A percentile compares a stretch with the other conserved stretches of the same genome.
Conservation (phyloP, 92 coral and sea anemone genomes). For the Pocillopora grandis region DNA sequence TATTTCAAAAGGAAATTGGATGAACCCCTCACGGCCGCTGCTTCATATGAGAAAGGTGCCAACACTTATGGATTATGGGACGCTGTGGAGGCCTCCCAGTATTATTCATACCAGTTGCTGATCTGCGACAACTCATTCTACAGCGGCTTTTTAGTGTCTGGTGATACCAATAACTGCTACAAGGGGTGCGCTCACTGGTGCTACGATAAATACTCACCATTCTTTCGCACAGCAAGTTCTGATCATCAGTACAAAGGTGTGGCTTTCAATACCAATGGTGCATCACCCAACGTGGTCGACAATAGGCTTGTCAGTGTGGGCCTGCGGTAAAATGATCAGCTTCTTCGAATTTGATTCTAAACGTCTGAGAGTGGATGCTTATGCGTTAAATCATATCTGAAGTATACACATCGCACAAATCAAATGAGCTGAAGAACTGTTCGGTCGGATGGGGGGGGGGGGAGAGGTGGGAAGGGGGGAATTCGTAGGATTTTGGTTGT, state of each 20-base stretch:
- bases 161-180: conserved; percentile 25
- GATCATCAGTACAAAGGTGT: conserved; percentile 7
- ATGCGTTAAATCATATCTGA: too few species aligned
- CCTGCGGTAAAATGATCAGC: conserved; percentile 18
- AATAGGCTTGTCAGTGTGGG: conserved; percentile 39
- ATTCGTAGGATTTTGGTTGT: too few species aligned
- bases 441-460: too few species aligned
- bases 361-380: too few species aligned
- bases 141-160: conserved; percentile 41
- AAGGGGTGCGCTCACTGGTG: conserved; percentile 39
- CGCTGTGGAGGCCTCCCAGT: neutral
- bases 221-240: conserved; percentile 38
- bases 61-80: conserved; percentile 19
- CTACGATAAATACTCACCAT: conserved; percentile 8
- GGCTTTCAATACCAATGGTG: conserved; percentile 51
- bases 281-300: neutral
- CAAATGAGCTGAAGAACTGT: too few species aligned
- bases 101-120: conserved; percentile 23
- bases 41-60: neutral
- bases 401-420: too few species aligned
- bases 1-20: conserved; percentile 2
- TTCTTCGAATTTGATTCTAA: too few species aligned
- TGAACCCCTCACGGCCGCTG: conserved; percentile 10
- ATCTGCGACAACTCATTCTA: conserved; percentile 27
- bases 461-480: too few species aligned